These are phyloP conservation scores for Antheraea yamamai DNA, from an alignment of 2,888 invertebrate genomes.

Conservation along the genomic window DNA sequence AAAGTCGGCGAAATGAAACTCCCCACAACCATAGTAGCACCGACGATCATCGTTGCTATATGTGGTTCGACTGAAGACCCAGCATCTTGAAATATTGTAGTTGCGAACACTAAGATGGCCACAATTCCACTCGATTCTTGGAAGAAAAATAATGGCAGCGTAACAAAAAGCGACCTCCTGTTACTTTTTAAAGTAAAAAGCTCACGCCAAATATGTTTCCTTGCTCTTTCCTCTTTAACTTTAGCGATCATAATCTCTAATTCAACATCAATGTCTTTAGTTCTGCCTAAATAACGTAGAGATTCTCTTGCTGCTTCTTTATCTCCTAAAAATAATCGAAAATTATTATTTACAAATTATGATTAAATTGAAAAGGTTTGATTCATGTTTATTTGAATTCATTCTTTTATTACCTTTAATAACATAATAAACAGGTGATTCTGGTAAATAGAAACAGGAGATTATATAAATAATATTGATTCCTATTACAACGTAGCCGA, in stretches of 20 bases:
- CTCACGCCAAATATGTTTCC: conserved; percentile 32
- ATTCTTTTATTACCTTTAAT: conserved; percentile 12
- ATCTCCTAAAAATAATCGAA: not conserved
- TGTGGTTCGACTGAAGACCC: conserved; percentile 38
- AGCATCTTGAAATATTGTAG: conserved; percentile 40
- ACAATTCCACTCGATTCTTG: conserved; percentile 39
- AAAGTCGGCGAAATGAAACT: conserved; percentile 13
- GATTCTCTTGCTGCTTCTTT: conserved; percentile 9
- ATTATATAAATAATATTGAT: not conserved
- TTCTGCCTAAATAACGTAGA: not conserved
- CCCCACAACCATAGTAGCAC: conserved; percentile 16
- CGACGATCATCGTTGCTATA: conserved; percentile 42
- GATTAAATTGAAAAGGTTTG: not conserved
- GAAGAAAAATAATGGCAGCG: conserved; percentile 31
- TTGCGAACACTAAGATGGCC: conserved; percentile 34
- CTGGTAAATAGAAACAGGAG: conserved; percentile 1
- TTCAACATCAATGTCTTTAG: conserved; percentile 12
- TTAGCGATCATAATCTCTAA: conserved; percentile 5
- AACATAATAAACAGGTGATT: conserved; percentile 13
- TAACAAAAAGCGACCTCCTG: conserved; percentile 37
- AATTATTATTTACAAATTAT: not conserved
- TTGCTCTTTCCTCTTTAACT: conserved; percentile 14
- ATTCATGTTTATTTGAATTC: not conserved
- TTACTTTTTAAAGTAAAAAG: conserved; percentile 39
- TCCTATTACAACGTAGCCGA: conserved; percentile 4